Conservation (phyloP, 2,113 vertebrate species). For the Psittacula cyanocephala region DNA sequence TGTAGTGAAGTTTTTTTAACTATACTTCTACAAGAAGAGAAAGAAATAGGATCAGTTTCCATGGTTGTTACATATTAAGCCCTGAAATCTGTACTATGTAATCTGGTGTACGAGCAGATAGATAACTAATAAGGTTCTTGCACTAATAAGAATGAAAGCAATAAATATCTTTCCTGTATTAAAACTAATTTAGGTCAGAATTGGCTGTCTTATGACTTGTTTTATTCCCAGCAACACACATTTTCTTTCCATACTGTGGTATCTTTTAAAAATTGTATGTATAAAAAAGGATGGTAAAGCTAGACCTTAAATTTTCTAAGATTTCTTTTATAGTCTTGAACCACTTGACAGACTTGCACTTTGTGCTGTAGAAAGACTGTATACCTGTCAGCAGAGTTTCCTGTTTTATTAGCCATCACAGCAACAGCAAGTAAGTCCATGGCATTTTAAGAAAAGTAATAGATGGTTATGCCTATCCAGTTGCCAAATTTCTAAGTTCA, state of each 20-base stretch:
- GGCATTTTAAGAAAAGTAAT: constrained; percentile 13
- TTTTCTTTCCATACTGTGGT: neutral
- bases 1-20: neutral
- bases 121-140: neutral
- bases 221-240: neutral
- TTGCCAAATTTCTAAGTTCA: constrained; percentile 6
- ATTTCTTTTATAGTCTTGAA: neutral
- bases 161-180: neutral
- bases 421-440: neutral
- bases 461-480: neutral
- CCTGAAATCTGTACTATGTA: neutral
- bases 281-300: neutral
- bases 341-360: neutral
- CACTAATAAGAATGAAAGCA: neutral
- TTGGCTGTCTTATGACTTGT: neutral
- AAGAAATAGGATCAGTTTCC: neutral
- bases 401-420: constrained; percentile 13
- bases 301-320: neutral
- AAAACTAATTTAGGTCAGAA: neutral
- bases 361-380: neutral
- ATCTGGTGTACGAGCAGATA: neutral
- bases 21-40: neutral
- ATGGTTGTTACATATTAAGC: neutral
- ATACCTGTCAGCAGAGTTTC: constrained; percentile 7
- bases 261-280: neutral